Evolutionary conservation across 2,888 invertebrate species (phyloP).

Genomic region (Autographa pulchrina): DNA sequence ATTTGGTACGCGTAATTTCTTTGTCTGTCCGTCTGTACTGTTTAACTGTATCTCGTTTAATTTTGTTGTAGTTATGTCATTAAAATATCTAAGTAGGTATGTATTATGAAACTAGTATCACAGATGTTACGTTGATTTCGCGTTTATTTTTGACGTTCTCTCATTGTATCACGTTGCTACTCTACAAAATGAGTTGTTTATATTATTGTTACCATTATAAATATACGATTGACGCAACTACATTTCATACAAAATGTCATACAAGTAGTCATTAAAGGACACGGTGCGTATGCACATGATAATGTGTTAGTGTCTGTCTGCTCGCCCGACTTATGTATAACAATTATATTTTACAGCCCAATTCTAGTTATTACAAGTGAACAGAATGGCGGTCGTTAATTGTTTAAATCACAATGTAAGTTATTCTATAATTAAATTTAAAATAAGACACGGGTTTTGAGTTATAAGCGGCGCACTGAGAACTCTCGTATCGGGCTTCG

Average conservation of each 20-base stretch:
- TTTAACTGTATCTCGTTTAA: slow-evolving; percentile 62
- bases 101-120: slow-evolving; percentile 52
- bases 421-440: slow-evolving; percentile 69
- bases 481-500: slow-evolving; percentile 64
- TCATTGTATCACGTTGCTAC: slow-evolving; percentile 40
- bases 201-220: slow-evolving; percentile 27
- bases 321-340: slow-evolving; percentile 22
- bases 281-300: slow-evolving; percentile 16
- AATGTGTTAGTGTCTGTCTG: slow-evolving; percentile 24
- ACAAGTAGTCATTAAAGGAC: slow-evolving; percentile 43
- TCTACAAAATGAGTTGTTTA: slow-evolving; percentile 25
- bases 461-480: slow-evolving; percentile 62
- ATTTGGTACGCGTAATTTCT: slow-evolving; percentile 76
- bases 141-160: slow-evolving; percentile 37
- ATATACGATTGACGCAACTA: slow-evolving; percentile 31
- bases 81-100: slow-evolving; percentile 58
- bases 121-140: slow-evolving; percentile 47
- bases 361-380: slow-evolving; percentile 38
- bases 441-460: slow-evolving; percentile 69
- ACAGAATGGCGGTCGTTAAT: slow-evolving; percentile 48
- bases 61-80: slow-evolving; percentile 67
- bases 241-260: slow-evolving; percentile 42
- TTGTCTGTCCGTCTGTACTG: slow-evolving; percentile 67
- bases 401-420: slow-evolving; percentile 62
- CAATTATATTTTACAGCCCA: slow-evolving; percentile 41